These are phyloP conservation scores for Hormaphis cornu DNA, from an alignment of 1,140 invertebrate species.

Conservation along the genomic window DNA sequence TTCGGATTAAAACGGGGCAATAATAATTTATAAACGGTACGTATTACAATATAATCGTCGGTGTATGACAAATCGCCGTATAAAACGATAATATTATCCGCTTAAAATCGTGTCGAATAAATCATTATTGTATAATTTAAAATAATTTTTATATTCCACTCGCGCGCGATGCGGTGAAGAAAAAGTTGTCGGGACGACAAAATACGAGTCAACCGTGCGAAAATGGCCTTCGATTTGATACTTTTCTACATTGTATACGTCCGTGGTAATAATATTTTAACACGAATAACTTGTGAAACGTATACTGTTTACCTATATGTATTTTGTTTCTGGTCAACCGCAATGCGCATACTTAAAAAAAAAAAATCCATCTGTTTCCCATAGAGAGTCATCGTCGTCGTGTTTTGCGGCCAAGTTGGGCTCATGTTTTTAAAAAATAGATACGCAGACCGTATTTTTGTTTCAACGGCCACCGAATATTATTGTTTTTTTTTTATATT, in stretches of 20 bases:
- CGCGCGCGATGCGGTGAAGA: not conserved
- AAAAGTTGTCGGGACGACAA: not conserved
- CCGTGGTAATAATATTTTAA: not conserved
- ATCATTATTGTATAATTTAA: not conserved
- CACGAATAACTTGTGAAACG: no score
- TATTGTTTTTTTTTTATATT: no score
- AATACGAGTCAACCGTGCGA: not conserved
- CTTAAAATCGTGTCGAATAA: not conserved
- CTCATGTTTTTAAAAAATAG: not conserved
- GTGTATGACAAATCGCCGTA: no score
- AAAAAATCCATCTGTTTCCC: not conserved
- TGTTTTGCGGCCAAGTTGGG: no score
- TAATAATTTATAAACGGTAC: no score
- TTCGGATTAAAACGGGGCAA: no score
- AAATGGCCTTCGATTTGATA: not conserved
- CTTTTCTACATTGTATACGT: not conserved
- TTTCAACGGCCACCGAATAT: no score
- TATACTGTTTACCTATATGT: not conserved
- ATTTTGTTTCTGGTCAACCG: not conserved
- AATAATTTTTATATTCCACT: no score
- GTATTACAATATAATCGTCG: no score
- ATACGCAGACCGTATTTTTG: no score
- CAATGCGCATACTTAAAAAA: not conserved
- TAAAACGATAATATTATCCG: no score
- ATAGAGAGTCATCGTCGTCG: not conserved